Conservation (phyloP, 2,888 invertebrate species). For the Chymomyza fuscimana region DNA sequence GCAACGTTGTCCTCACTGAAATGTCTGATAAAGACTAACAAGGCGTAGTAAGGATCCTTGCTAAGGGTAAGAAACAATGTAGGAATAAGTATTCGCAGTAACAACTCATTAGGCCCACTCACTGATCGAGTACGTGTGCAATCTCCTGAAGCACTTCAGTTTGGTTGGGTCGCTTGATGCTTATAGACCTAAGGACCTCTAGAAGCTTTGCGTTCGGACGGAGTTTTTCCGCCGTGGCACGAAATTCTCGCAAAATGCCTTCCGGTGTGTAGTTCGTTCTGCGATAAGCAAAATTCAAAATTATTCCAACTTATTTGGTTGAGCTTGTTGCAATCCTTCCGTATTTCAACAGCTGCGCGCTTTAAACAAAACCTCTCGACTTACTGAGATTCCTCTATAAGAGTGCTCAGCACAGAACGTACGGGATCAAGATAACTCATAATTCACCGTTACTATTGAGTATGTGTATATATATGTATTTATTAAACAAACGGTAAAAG, state of each 20-base stretch:
- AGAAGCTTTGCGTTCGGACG: constrained; percentile 66
- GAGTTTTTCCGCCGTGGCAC: constrained; percentile 68
- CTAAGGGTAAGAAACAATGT: constrained; percentile 38
- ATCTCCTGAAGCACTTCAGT: constrained; percentile 68
- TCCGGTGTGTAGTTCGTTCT: constrained; percentile 74
- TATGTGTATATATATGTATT: constrained; percentile 33
- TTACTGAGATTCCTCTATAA: constrained; percentile 74
- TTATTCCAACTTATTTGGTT: neutral
- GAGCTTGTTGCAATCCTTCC: neutral
- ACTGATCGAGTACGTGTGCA: constrained; percentile 68
- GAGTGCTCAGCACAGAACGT: constrained; percentile 59
- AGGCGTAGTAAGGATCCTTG: constrained; percentile 76
- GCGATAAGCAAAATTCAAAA: constrained; percentile 32
- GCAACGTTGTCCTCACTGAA: constrained; percentile 45
- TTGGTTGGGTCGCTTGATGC: constrained; percentile 70
- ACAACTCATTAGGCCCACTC: constrained; percentile 4
- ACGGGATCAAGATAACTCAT: constrained; percentile 62
- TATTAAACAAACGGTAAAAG: constrained; percentile 38
- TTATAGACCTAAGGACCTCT: constrained; percentile 70
- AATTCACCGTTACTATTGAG: constrained; percentile 29
- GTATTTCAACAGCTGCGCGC: constrained; percentile 27
- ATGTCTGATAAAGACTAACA: constrained; percentile 73
- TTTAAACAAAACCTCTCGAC: constrained; percentile 42
- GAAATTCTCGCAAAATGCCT: constrained; percentile 74
- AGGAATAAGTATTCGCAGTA: too few species aligned